Percentiles rank a stretch among this genome's conserved stretches.
Conservation (phyloP, 2,797 vertebrate genomes). For the Geotrypetes seraphini region DNA sequence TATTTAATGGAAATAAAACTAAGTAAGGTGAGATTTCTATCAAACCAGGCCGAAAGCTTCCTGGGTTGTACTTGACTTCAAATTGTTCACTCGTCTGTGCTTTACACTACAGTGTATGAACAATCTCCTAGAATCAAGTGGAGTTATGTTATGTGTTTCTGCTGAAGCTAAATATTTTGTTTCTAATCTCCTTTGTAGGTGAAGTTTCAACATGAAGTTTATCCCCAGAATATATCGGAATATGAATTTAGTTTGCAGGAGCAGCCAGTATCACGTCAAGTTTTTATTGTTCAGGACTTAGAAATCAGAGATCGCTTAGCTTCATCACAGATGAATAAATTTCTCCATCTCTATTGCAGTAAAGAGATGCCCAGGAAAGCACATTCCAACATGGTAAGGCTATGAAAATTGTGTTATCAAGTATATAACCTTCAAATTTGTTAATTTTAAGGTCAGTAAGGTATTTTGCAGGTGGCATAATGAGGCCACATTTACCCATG, state of each 20-base stretch:
- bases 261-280: slow-evolving; percentile 85
- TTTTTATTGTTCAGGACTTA: slow-evolving; percentile 88
- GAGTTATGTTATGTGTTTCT: slow-evolving; percentile 28
- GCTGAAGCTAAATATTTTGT: neutral
- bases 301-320: slow-evolving; percentile 92
- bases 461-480: too few species aligned
- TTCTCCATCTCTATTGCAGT: slow-evolving; percentile 91
- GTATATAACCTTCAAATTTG: too few species aligned
- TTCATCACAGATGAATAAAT: slow-evolving; percentile 97
- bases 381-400: slow-evolving; percentile 88
- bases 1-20: slow-evolving; percentile 96
- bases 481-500: too few species aligned
- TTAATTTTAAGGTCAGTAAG: too few species aligned
- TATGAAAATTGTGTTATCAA: too few species aligned
- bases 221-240: slow-evolving; percentile 52
- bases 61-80: too few species aligned
- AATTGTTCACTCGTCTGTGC: too few species aligned
- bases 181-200: slow-evolving; percentile 51
- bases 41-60: too few species aligned
- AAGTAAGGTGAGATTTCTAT: slow-evolving; percentile 74
- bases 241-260: slow-evolving; percentile 51
- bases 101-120: neutral
- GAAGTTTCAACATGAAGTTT: slow-evolving; percentile 94
- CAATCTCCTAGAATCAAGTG: too few species aligned
- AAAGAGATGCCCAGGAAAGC: slow-evolving; percentile 96